These are phyloP conservation scores for Scotopteryx bipunctaria DNA, from an alignment of 2,888 invertebrate species.

Conservation along the genomic window DNA sequence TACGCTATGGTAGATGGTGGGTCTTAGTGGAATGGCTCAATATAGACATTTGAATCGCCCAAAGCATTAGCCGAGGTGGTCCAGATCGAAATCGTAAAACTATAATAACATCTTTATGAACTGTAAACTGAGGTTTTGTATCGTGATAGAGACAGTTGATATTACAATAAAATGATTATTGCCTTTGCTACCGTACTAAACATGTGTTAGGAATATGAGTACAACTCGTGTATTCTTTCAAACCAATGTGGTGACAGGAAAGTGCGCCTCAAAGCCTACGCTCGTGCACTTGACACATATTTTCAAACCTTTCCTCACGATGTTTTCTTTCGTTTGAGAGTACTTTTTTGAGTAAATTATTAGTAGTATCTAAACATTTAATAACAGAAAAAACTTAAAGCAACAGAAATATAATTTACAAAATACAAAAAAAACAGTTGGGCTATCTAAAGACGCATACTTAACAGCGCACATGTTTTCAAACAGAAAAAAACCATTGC, in stretches of 20 bases:
- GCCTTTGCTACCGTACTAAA: constrained; percentile 27
- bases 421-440: too few relatives aligned
- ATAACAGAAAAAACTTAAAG: too few relatives aligned
- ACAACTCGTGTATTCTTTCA: constrained; percentile 19
- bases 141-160: constrained; percentile 43
- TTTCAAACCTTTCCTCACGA: too few relatives aligned
- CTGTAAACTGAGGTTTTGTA: constrained; percentile 46
- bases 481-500: too few relatives aligned
- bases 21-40: constrained; percentile 63
- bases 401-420: too few relatives aligned
- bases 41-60: constrained; percentile 54
- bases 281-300: too few relatives aligned
- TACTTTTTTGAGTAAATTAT: too few relatives aligned
- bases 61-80: constrained; percentile 54
- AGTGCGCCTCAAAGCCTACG: too few relatives aligned
- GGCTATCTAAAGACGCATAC: too few relatives aligned
- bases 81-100: constrained; percentile 56
- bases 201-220: constrained; percentile 26
- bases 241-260: constrained; percentile 14
- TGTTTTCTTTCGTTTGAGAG: too few relatives aligned
- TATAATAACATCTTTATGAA: constrained; percentile 51
- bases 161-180: constrained; percentile 35
- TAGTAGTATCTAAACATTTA: too few relatives aligned
- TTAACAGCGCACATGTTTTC: too few relatives aligned
- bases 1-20: constrained; percentile 34